Percentiles rank a stretch among this genome's conserved stretches.
phyloP scores from a whole-genome alignment of 2,888 invertebrate species.

The Sphinx pinastri region DNA sequence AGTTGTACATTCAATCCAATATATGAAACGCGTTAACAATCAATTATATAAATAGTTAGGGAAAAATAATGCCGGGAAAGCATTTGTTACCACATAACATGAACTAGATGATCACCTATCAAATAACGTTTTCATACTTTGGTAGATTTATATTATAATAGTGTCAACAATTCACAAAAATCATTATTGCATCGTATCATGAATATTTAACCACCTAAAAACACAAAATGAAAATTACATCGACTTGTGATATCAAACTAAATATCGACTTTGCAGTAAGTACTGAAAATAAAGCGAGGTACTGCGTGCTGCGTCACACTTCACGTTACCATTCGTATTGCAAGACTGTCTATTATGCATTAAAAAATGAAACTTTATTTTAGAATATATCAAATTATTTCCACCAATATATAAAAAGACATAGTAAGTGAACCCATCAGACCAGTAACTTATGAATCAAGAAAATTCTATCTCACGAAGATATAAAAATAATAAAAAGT shows the following conservation, averaged over 20 bases:
- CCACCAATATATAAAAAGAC: too few relatives aligned
- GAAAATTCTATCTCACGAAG: background rate
- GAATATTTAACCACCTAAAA: conserved; percentile 21
- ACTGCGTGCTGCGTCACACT: conserved; percentile 18
- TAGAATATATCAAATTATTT: too few relatives aligned
- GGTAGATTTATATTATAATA: conserved; percentile 48
- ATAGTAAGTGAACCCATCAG: background rate
- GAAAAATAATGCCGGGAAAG: conserved; percentile 16
- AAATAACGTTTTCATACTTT: conserved; percentile 50
- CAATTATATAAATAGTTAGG: conserved; percentile 14
- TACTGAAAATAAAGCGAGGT: conserved; percentile 50
- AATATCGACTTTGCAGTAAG: conserved; percentile 46
- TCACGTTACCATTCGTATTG: conserved; percentile 19
- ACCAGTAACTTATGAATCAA: background rate
- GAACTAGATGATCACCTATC: conserved; percentile 43
- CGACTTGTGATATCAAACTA: conserved; percentile 38
- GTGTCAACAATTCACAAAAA: conserved; percentile 49
- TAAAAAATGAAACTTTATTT: too few relatives aligned
- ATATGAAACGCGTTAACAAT: conserved; percentile 13
- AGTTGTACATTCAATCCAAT: conserved; percentile 6
- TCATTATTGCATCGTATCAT: conserved; percentile 46
- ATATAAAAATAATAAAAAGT: too few relatives aligned
- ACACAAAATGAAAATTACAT: conserved; percentile 29
- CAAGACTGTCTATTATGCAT: background rate
- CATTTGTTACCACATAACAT: conserved; percentile 35